Conservation (phyloP, 2,113 vertebrate species). For the Rousettus leschenaultii region DNA sequence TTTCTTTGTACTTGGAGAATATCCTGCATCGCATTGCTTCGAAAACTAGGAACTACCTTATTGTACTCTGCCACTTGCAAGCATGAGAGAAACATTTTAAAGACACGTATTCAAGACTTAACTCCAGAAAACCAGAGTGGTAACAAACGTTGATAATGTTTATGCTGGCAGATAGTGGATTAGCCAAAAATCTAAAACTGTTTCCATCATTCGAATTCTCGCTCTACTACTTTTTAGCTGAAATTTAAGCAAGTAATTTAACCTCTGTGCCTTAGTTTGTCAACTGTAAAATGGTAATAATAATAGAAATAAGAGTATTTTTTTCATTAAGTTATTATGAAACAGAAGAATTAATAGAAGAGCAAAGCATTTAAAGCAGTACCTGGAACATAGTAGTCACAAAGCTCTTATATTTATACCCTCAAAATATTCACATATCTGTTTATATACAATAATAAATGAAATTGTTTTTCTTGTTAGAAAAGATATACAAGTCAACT, state of each 20-base stretch:
- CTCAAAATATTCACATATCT: neutral
- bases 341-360: neutral
- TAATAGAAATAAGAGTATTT: neutral
- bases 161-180: conserved; percentile 27
- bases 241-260: neutral
- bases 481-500: neutral
- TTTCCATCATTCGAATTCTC: neutral
- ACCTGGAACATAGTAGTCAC: neutral
- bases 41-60: conserved; percentile 43
- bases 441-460: neutral
- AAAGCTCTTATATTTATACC: neutral
- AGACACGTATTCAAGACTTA: conserved; percentile 48
- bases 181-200: conserved; percentile 13
- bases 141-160: conserved; percentile 28
- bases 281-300: neutral
- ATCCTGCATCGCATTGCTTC: conserved; percentile 56
- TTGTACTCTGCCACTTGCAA: conserved; percentile 40
- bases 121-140: conserved; percentile 35
- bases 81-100: conserved; percentile 51
- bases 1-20: conserved; percentile 59
- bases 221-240: neutral
- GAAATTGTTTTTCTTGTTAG: neutral
- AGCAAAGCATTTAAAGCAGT: neutral
- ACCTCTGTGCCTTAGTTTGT: neutral
- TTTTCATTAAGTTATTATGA: neutral